Evolutionary conservation across 1,140 invertebrate genomes (phyloP), one percentile per base, ranked within the genome.

Genomic region (Andrena cerasifolii): DNA sequence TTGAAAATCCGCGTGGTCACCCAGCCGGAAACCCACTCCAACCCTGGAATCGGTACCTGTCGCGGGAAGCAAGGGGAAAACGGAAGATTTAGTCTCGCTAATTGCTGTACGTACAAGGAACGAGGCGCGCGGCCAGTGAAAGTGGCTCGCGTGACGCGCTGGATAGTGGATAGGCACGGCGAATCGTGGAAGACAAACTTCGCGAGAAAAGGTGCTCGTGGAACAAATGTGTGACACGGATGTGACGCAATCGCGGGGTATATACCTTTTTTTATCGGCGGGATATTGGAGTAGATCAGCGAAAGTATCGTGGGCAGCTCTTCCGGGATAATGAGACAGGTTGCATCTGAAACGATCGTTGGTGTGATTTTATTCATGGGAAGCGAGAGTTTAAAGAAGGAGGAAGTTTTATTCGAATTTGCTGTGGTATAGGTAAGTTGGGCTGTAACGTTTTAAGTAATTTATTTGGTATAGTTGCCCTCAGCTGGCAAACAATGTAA

Each of bases 231-330:
- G 59, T 26, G 21, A 45, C 21, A 1, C 5, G 7, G 1, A 61
- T 4, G 16, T 21, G 18, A 53, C 14, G 31, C 16, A 53, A 53
- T 36, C 0, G 0, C n/a, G 1, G 14, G n/a, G n/a, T n/a, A n/a
- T n/a, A n/a, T 94, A 96, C 96, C 96, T 95, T 96, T 97, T 84
- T 96, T 96, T 12, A 97, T 95, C 4, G 96, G 96, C n/a, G 96
- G 96, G 70, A 97, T 96, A 83, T 96, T 97, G 0, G 96, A 96
- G 87, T 96, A 97, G 1, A 96, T 94, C 3, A 97, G 92, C 0
- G 96, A 96, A 3, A 97, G 90, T 26, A 96, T 87, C 0, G 96
- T 96, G 12, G 96, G 95, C 54, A 97, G 78, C 88, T 97, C 96
- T 86, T 96, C 95, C 5, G 96, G 96, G 54, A 97, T 93, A 80